Percentiles rank a stretch among this genome's conserved stretches.
These are phyloP conservation scores for Tachina fera DNA, from an alignment of 2,888 invertebrate genomes.

Conservation along the genomic window DNA sequence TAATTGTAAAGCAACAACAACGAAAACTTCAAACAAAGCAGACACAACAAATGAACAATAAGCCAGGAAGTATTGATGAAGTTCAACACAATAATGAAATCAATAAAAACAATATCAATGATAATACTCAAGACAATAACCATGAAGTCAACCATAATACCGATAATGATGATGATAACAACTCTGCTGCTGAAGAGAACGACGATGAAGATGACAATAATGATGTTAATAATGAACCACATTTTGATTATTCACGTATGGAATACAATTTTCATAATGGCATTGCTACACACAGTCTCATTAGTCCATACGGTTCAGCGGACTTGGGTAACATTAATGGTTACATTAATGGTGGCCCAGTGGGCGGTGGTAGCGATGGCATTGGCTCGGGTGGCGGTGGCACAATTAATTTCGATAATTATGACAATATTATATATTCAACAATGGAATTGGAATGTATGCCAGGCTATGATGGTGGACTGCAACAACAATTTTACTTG, in stretches of 20 bases:
- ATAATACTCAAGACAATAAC: slow-evolving; percentile 59
- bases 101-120: slow-evolving; percentile 63
- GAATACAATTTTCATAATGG: slow-evolving; percentile 81
- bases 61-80: slow-evolving; percentile 71
- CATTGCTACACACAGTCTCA: slow-evolving; percentile 79
- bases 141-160: slow-evolving; percentile 30
- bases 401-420: slow-evolving; percentile 82
- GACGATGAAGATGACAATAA: slow-evolving; percentile 64
- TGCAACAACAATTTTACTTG: slow-evolving; percentile 92
- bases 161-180: slow-evolving; percentile 73
- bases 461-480: slow-evolving; percentile 94
- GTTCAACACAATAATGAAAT: slow-evolving; percentile 68
- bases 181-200: not conserved
- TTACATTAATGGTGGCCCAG: slow-evolving; percentile 52
- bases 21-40: slow-evolving; percentile 28
- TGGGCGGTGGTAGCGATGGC: slow-evolving; percentile 64
- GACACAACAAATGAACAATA: slow-evolving; percentile 68
- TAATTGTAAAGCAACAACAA: slow-evolving; percentile 27
- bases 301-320: slow-evolving; percentile 74
- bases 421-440: slow-evolving; percentile 82
- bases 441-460: slow-evolving; percentile 92
- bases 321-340: slow-evolving; percentile 57
- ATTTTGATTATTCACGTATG: slow-evolving; percentile 82
- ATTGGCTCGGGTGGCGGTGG: slow-evolving; percentile 75
- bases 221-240: slow-evolving; percentile 74